Base-by-base conservation (phyloP, 1,140 invertebrate genomes). In the Drosophila kepulauana region DNA sequence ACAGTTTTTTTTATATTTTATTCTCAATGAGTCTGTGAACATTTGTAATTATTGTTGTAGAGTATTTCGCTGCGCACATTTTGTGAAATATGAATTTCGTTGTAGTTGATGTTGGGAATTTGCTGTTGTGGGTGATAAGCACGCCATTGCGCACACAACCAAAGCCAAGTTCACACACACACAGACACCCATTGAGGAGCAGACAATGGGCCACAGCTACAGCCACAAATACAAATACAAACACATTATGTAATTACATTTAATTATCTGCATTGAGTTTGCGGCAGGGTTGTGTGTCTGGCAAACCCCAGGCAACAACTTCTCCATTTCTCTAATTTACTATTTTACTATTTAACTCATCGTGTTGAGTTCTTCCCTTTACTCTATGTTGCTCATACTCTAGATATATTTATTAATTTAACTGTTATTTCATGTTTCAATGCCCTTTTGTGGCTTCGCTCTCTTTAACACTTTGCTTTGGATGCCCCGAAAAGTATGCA, bases 201-300 rank as follows among this genome's bases (percentile, higher is more conserved):
- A 25, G 46, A 56, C 62, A 65, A 49, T 51, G 43, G 45, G 49
- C 45, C 30, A 25, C 20, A 25, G 20, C 20, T 25, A 25, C 20
- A 61, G 38, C 58, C 48, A 35, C 49, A 69, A 52, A 71, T 57
- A 46, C 46, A 67, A 48, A 74, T 59, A 80, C 67, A 73, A 84
- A 71, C 73, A 78, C 79, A 81, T 87, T 89, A 81, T 66, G 74
- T 88, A 88, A 88, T 88, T 88, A 88, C 77, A 80, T 88, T 88
- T 88, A 88, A 88, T 88, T 88, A 88, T 88, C 85, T 67, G 85
- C 85, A 88, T 84, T 84, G 74, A 89, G 77, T 78, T 88, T 89
- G 84, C 52, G 84, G 80, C 30, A 20, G 30, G n/a, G 30, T 69
- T 61, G 58, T 66, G 49, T 33, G 48, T 46, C 2, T 54, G 11